These are phyloP conservation scores for Odocoileus virginianus DNA, from an alignment of 2,113 vertebrate genomes.

Conservation along the genomic window DNA sequence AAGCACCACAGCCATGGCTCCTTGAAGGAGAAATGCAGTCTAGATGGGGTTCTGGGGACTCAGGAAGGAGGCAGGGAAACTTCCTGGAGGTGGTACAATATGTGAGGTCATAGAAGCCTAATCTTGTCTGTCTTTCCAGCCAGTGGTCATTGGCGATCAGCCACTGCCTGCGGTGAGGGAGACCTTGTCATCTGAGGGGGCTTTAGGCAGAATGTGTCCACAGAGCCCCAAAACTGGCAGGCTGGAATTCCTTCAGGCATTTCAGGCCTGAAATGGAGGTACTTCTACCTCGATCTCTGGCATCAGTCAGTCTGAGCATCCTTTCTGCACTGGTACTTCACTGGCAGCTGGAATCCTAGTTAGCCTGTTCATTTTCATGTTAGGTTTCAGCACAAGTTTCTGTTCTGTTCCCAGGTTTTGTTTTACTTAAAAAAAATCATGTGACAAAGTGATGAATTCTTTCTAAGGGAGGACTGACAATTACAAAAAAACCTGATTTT, in stretches of 20 bases:
- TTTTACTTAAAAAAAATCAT: slow-evolving; percentile 7
- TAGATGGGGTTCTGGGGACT: neutral
- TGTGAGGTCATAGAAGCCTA: slow-evolving; percentile 1
- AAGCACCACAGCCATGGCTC: neutral
- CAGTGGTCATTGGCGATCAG: neutral
- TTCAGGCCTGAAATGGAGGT: neutral
- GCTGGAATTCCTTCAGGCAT: neutral
- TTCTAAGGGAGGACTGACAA: neutral
- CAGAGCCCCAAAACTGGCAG: neutral
- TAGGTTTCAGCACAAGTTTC: slow-evolving; percentile 30
- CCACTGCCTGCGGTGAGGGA: neutral
- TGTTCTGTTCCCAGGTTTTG: neutral
- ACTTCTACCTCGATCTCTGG: neutral
- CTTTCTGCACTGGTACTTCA: neutral
- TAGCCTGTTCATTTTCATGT: slow-evolving; percentile 11
- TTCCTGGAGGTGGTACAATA: slow-evolving; percentile 2
- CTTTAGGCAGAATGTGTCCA: neutral
- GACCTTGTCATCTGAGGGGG: neutral
- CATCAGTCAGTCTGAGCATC: neutral
- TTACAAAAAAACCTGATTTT: slow-evolving; percentile 28
- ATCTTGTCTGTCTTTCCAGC: neutral
- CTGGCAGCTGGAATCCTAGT: neutral
- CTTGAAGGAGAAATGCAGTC: neutral
- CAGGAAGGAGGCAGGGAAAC: neutral
- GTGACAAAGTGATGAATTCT: neutral